These are phyloP conservation scores for Lepisosteus oculatus DNA, from an alignment of 2,113 vertebrate species.

Conservation along the genomic window DNA sequence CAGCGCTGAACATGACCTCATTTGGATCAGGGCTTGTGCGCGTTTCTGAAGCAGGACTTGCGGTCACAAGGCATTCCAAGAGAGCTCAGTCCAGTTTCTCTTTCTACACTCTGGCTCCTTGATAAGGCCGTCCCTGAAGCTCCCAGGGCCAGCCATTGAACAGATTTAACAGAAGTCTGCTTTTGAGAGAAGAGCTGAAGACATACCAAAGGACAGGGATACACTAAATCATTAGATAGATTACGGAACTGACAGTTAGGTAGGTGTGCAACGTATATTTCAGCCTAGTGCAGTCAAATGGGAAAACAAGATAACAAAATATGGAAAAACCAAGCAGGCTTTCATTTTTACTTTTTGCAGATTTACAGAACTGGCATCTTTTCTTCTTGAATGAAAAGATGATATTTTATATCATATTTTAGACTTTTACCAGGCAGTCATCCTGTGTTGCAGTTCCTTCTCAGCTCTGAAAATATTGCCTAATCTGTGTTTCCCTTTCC, in stretches of 20 bases:
- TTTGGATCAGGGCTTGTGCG: background rate
- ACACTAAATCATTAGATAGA: constrained; percentile 26
- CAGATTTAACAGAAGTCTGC: constrained; percentile 28
- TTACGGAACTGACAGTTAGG: constrained; percentile 10
- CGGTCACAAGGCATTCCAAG: background rate
- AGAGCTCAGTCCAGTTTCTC: constrained; percentile 13
- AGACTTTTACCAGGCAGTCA: too few relatives aligned
- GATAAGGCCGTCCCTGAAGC: constrained; percentile 9
- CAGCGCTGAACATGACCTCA: background rate
- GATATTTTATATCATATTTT: too few relatives aligned
- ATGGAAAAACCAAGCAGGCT: background rate
- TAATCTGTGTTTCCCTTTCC: too few relatives aligned
- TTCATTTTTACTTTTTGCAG: too few relatives aligned
- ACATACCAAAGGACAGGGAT: constrained; percentile 11
- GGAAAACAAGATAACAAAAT: background rate
- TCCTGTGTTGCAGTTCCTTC: too few relatives aligned
- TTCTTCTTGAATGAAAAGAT: too few relatives aligned
- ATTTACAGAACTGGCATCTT: too few relatives aligned
- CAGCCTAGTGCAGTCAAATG: background rate
- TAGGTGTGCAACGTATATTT: background rate
- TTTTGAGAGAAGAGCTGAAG: constrained; percentile 8
- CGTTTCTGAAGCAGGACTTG: background rate
- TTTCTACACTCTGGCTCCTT: constrained; percentile 19
- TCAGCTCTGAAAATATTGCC: too few relatives aligned
- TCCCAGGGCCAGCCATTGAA: constrained; percentile 13